These are phyloP conservation scores for Drosophila pruinosa DNA, from an alignment of 1,140 invertebrate species.

Conservation along the genomic window DNA sequence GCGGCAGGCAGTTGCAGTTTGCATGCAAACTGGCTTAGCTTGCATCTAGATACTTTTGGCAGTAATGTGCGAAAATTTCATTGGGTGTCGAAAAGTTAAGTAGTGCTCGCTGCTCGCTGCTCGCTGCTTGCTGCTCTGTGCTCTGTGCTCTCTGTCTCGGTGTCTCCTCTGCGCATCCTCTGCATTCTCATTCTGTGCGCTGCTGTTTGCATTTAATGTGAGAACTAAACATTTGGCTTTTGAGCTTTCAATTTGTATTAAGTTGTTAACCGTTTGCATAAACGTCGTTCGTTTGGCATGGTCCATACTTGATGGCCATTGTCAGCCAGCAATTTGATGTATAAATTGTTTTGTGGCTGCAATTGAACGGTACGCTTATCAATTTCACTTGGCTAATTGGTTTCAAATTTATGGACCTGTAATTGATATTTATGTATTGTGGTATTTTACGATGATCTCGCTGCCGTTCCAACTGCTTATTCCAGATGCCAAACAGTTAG, in stretches of 20 bases:
- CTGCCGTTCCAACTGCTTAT: not conserved
- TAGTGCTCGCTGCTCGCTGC: constrained; percentile 71
- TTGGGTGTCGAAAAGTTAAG: constrained; percentile 81
- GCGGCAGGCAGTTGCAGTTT: not conserved
- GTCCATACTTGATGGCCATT: constrained; percentile 45
- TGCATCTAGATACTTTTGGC: constrained; percentile 82
- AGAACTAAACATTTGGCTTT: constrained; percentile 78
- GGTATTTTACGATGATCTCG: constrained; percentile 34
- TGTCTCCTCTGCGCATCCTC: not conserved
- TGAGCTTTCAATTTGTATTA: constrained; percentile 80
- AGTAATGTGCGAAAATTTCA: constrained; percentile 82
- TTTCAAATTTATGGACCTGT: constrained; percentile 82
- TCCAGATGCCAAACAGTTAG: constrained; percentile 61
- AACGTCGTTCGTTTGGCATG: not conserved
- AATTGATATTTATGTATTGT: constrained; percentile 80
- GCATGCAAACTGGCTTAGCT: constrained; percentile 49
- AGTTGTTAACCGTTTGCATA: constrained; percentile 64
- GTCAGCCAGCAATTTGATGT: constrained; percentile 54
- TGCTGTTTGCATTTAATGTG: constrained; percentile 73
- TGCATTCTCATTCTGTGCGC: constrained; percentile 1
- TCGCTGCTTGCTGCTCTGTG: constrained; percentile 43
- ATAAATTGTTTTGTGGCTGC: constrained; percentile 58
- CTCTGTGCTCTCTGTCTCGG: constrained; percentile 66
- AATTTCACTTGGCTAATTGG: constrained; percentile 82
- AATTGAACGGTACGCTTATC: constrained; percentile 65